Evolutionary conservation across 2,113 vertebrate genomes (phyloP), one percentile per base, ranked within the genome.

Genomic region (Gymnogyps californianus): DNA sequence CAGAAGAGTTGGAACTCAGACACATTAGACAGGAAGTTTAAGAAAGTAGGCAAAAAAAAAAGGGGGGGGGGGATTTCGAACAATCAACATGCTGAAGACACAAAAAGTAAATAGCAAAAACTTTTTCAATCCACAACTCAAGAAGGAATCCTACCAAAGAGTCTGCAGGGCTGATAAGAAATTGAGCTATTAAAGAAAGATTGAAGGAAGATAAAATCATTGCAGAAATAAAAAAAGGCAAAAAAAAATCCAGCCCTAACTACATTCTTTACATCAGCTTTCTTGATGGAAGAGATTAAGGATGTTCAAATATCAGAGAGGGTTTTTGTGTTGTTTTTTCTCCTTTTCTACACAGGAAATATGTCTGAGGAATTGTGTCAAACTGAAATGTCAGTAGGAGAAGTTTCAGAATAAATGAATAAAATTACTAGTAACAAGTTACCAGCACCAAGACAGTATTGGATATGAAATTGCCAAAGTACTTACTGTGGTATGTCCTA

Each of bases 321-420:
- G 32, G 3, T 9, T 96, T 80, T 81, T 58, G 18, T 32, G 65
- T 74, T 66, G 75, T 26, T 44, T 92, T 77, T 80, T 65, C 8
- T 1, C 15, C 31, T 71, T 82, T 91, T 89, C 65, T 93, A 79
- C 40, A 61, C 40, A 83, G 52, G 62, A 95, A 94, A 94, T 82
- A 67, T 61, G 47, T 87, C 91, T 84, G 57, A 91, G 55, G 44
- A 91, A 93, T 84, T 70, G 59, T 89, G 93, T 96, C 96, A 96
- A 75, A 75, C 77, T 82, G 89, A 91, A 96, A 95, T 91, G 93
- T 89, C 94, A 96, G 74, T 69, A 79, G 40, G 74, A 88, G 61
- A 93, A 59, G 9, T 78, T 96, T 85, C 82, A 87, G 90, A 97
- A 97, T 96, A 96, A 94, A 97, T 96, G 81, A 97, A 96, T 97